Percentiles rank a stretch among this genome's conserved stretches.
phyloP scores from a whole-genome alignment of 2,113 vertebrate species.

The Taurulus bubalis region DNA sequence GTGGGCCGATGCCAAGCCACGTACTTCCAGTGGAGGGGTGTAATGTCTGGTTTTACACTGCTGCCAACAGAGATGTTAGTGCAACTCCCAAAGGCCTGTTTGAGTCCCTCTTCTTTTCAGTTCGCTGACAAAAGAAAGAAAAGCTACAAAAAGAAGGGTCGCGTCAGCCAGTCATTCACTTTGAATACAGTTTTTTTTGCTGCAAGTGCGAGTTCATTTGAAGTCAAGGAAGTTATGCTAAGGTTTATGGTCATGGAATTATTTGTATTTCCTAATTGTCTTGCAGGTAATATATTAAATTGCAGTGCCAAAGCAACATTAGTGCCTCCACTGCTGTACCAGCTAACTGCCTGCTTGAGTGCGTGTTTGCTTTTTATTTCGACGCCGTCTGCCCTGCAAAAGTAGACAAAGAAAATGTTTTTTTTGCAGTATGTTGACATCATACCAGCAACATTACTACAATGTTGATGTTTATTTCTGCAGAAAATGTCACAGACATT shows the following conservation, averaged over 20 bases:
- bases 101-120: background rate
- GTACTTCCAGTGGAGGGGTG: slow-evolving; percentile 51
- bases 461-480: too few species aligned
- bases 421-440: background rate
- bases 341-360: background rate
- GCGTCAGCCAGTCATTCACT: background rate
- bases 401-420: background rate
- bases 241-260: background rate
- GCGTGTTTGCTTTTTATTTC: too few species aligned
- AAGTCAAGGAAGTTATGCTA: background rate
- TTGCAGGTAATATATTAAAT: background rate
- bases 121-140: slow-evolving; percentile 12
- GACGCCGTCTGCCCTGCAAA: too few species aligned
- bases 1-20: slow-evolving; percentile 63
- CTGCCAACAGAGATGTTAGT: slow-evolving; percentile 53
- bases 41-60: slow-evolving; percentile 51
- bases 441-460: too few species aligned
- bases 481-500: too few species aligned
- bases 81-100: slow-evolving; percentile 43
- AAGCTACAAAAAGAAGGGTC: background rate
- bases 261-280: background rate
- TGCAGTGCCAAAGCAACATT: background rate
- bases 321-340: background rate
- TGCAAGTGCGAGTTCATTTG: background rate
- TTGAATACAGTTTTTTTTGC: background rate